Evolutionary conservation across 2,888 invertebrate genomes (phyloP).

Genomic region (Hecatera dysodea): DNA sequence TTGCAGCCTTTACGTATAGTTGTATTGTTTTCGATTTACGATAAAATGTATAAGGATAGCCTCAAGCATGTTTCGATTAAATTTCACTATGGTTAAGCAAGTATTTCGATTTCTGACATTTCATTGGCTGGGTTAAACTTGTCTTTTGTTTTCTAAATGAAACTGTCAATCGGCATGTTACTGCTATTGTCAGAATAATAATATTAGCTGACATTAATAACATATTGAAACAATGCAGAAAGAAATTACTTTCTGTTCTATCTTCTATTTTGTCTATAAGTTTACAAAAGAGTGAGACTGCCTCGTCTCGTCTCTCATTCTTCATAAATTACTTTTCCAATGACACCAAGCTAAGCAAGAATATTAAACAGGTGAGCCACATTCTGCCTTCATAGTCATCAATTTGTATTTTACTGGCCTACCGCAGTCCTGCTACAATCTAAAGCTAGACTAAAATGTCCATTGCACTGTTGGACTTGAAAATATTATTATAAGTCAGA

Average conservation of each 20-base stretch:
- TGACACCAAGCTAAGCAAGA: neutral
- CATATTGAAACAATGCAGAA: neutral
- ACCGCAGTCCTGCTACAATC: constrained; percentile 27
- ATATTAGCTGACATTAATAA: neutral
- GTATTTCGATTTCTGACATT: constrained; percentile 19
- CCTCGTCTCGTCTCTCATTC: neutral
- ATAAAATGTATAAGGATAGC: constrained; percentile 29
- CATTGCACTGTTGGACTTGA: constrained; percentile 32
- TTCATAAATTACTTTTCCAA: neutral
- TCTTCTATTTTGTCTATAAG: neutral
- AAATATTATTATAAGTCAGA: constrained; percentile 43
- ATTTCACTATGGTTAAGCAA: constrained; percentile 5
- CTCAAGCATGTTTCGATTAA: constrained; percentile 16
- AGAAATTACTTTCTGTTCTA: neutral
- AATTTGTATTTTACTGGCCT: constrained; percentile 43
- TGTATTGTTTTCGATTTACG: constrained; percentile 45
- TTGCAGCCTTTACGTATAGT: constrained; percentile 39
- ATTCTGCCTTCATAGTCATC: constrained; percentile 23
- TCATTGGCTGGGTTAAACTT: constrained; percentile 16
- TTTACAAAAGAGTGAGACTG: no score
- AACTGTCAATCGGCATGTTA: constrained; percentile 26
- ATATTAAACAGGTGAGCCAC: constrained; percentile 19
- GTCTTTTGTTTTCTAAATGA: constrained; percentile 26
- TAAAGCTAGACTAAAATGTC: constrained; percentile 45
- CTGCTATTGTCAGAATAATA: constrained; percentile 22